These are phyloP conservation scores for Cheilinus undulatus DNA, from an alignment of 2,113 vertebrate species.

Conservation along the genomic window DNA sequence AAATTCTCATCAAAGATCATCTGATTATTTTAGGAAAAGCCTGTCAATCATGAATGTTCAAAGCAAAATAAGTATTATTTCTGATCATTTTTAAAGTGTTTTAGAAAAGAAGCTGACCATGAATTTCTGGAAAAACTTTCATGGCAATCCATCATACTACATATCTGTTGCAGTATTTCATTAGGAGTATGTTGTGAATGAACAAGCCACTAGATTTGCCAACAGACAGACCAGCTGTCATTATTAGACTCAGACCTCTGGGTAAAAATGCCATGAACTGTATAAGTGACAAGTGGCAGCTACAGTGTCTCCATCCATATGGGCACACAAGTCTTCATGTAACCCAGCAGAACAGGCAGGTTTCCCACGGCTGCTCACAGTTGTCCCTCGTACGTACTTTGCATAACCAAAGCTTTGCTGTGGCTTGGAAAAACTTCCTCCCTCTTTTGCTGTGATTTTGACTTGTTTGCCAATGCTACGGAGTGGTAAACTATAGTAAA, in stretches of 20 bases:
- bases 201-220: not conserved
- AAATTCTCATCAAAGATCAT: too few species aligned
- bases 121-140: not conserved
- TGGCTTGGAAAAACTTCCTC: constrained; percentile 62
- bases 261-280: not conserved
- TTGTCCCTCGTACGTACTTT: constrained; percentile 65
- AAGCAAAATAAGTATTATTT: too few species aligned
- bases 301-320: constrained; percentile 1
- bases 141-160: not conserved
- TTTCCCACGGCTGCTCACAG: constrained; percentile 75
- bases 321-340: constrained; percentile 42
- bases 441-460: constrained; percentile 63
- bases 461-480: constrained; percentile 69
- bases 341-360: constrained; percentile 39
- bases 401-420: constrained; percentile 70
- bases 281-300: constrained; percentile 5
- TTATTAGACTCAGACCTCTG: not conserved
- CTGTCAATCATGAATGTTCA: too few species aligned
- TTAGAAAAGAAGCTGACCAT: too few species aligned
- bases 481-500: constrained; percentile 82
- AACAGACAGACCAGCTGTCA: not conserved
- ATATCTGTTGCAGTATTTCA: not conserved
- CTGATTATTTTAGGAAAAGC: too few species aligned
- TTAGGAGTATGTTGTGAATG: not conserved
- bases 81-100: too few species aligned